phyloP scores from a whole-genome alignment of 2,888 invertebrate species.

The Podotricha telesiphe region DNA sequence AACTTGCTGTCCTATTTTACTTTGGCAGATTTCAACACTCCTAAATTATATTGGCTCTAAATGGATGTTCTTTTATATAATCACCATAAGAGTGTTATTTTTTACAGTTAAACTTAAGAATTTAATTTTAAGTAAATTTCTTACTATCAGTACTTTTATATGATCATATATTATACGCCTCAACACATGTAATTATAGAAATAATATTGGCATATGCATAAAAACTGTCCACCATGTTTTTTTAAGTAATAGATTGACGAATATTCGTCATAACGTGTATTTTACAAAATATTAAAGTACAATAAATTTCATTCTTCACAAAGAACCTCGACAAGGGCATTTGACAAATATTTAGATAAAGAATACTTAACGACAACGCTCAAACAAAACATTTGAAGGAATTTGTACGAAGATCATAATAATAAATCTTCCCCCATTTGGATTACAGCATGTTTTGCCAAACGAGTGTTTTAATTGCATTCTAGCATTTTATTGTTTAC shows the following conservation, averaged over 20 bases:
- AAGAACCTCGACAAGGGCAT: slow-evolving; percentile 20
- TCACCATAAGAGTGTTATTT: too few relatives aligned
- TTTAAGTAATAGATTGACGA: not conserved
- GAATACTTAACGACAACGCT: slow-evolving; percentile 28
- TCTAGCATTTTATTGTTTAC: slow-evolving; percentile 41
- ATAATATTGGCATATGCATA: not conserved
- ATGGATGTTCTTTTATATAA: not conserved
- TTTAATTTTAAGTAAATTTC: too few relatives aligned
- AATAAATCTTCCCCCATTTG: slow-evolving; percentile 42
- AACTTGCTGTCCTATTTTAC: not conserved
- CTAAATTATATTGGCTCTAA: not conserved
- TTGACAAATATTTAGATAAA: slow-evolving; percentile 32
- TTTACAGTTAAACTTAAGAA: too few relatives aligned
- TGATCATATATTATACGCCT: not conserved
- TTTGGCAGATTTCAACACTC: not conserved
- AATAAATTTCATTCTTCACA: not conserved
- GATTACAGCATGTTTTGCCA: slow-evolving; percentile 42
- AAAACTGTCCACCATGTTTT: not conserved
- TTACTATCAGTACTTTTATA: too few relatives aligned
- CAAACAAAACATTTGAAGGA: slow-evolving; percentile 37
- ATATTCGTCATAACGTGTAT: not conserved
- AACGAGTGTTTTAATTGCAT: slow-evolving; percentile 43
- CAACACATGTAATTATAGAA: not conserved
- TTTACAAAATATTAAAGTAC: not conserved
- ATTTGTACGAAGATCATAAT: slow-evolving; percentile 39